Evolutionary conservation across 2,113 vertebrate species (phyloP).

Genomic region (Grallaria varia): DNA sequence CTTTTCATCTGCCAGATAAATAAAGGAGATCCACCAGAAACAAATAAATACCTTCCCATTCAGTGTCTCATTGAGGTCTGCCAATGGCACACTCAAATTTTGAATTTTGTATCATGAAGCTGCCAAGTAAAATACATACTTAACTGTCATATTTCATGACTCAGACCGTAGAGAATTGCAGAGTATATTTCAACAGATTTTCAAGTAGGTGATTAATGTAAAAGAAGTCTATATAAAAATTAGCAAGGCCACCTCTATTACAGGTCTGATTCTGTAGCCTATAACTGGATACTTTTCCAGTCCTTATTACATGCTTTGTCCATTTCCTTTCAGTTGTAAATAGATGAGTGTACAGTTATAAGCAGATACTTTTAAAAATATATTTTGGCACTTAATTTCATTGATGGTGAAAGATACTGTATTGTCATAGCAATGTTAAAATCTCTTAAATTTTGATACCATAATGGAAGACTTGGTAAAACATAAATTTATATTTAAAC

Average conservation of each 20-base stretch:
- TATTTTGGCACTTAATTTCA: not conserved
- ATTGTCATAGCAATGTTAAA: not conserved
- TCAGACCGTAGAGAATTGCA: not conserved
- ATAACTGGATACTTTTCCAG: not conserved
- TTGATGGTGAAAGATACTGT: not conserved
- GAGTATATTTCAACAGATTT: not conserved
- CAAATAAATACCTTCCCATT: not conserved
- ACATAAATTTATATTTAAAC: not conserved
- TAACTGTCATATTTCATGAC: not conserved
- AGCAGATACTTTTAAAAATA: not conserved
- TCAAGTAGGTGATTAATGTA: not conserved
- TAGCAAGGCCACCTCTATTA: not conserved
- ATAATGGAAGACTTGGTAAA: not conserved
- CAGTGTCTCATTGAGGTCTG: not conserved
- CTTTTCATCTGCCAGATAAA: not conserved
- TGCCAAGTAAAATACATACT: not conserved
- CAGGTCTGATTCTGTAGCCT: not conserved
- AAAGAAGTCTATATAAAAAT: not conserved
- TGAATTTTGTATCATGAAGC: not conserved
- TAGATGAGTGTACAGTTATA: not conserved
- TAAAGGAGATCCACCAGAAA: not conserved
- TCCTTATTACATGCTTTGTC: not conserved
- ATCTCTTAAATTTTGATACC: not conserved
- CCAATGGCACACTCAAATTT: not conserved
- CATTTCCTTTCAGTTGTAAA: not conserved